A percentile compares a stretch with the other conserved stretches of the same genome.
Conservation (phyloP, 2,113 vertebrate species). For the Pachyramphus minor region DNA sequence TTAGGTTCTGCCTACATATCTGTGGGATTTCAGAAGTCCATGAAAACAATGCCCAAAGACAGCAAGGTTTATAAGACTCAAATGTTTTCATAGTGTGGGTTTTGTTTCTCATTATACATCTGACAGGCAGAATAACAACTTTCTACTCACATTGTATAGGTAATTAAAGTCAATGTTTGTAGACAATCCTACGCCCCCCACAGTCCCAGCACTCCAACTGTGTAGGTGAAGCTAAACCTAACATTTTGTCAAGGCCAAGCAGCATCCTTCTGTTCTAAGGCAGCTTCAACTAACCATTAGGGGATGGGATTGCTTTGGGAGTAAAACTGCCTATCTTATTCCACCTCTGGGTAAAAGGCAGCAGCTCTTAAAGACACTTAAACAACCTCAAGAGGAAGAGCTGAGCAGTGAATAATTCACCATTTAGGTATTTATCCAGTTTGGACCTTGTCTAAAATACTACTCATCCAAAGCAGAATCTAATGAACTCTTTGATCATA, state of each 20-base stretch:
- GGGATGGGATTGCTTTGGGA: not conserved
- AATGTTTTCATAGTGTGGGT: not conserved
- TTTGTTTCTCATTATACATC: not conserved
- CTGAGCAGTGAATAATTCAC: not conserved
- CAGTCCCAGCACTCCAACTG: rapidly evolving
- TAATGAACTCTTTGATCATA: not conserved
- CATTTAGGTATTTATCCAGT: not conserved
- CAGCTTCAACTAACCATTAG: not conserved
- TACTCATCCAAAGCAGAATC: not conserved
- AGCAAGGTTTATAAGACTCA: not conserved
- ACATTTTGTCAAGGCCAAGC: not conserved
- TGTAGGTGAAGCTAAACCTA: not conserved
- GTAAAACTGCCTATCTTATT: not conserved
- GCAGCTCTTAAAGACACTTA: not conserved
- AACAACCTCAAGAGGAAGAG: not conserved
- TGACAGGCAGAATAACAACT: not conserved
- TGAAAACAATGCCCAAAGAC: not conserved
- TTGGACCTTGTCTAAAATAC: not conserved
- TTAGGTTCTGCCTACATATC: not conserved
- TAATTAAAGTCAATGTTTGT: not conserved
- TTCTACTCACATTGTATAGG: not conserved
- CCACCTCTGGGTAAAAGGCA: not conserved
- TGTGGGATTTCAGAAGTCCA: not conserved
- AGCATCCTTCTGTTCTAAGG: not conserved
- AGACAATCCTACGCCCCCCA: not conserved